phyloP scores from a whole-genome alignment of 2,797 vertebrate genomes.

The Anguilla marmorata region DNA sequence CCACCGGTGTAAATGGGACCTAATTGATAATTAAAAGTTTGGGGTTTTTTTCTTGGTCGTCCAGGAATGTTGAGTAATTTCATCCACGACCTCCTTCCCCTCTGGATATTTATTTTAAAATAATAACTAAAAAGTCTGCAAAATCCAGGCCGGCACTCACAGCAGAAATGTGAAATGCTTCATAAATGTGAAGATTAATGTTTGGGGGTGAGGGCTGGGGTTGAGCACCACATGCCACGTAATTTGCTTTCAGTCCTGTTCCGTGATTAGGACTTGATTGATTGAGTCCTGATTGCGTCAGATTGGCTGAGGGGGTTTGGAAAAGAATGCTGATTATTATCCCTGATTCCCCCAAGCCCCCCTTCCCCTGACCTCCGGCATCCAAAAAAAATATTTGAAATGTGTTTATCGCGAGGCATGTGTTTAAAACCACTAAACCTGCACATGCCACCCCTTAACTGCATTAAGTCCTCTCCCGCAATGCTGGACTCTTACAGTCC shows the following conservation, averaged over 20 bases:
- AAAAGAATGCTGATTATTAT: conserved; percentile 16
- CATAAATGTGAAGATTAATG: conserved; percentile 23
- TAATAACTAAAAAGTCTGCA: conserved; percentile 11
- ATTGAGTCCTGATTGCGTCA: conserved; percentile 40
- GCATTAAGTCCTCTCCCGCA: conserved; percentile 28
- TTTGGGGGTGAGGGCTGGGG: not conserved
- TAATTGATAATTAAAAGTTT: conserved; percentile 61
- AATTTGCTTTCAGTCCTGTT: conserved; percentile 23
- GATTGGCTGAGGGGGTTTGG: not conserved
- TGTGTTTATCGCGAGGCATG: not conserved
- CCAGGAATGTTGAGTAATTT: not conserved
- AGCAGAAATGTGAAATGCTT: not conserved
- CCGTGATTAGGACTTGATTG: conserved; percentile 44
- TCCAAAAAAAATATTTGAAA: not conserved
- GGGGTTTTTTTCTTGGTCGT: not conserved
- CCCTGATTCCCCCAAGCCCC: conserved; percentile 10
- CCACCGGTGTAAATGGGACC: conserved; percentile 59
- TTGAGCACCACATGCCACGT: not conserved
- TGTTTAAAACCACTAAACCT: conserved; percentile 11
- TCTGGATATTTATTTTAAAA: not conserved
- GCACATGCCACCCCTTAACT: conserved; percentile 14
- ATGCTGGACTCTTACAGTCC: conserved; percentile 10
- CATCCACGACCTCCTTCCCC: not conserved
- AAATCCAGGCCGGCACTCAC: not conserved
- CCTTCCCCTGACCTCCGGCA: too few species aligned